Conservation (phyloP, 2,113 vertebrate genomes). For the Hydrolagus affinis region DNA sequence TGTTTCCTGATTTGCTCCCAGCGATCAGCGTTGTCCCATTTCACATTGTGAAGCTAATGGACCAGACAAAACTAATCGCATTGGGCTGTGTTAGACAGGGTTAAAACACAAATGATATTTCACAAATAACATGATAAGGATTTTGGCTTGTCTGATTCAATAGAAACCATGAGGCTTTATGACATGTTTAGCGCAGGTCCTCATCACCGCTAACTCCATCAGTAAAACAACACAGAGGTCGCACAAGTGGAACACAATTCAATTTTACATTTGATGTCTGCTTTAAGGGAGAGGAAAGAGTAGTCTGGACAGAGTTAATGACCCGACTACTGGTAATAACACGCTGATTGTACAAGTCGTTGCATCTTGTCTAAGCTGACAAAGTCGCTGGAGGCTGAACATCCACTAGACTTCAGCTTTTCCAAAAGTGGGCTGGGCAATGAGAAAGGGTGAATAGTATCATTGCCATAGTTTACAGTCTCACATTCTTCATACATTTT, state of each 20-base stretch:
- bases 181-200: no score
- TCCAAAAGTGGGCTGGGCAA: no score
- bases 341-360: not conserved
- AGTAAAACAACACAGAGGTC: not conserved
- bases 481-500: no score
- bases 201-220: not conserved
- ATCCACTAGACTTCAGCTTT: no score
- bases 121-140: not conserved
- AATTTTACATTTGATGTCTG: not conserved
- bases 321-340: not conserved
- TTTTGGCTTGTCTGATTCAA: not conserved
- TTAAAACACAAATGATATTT: not conserved
- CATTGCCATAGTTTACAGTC: no score
- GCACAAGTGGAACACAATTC: not conserved
- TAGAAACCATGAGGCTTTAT: no score
- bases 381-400: no score
- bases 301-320: not conserved
- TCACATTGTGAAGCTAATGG: not conserved
- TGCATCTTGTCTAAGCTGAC: no score
- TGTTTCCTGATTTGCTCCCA: not conserved
- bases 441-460: no score
- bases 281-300: not conserved
- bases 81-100: not conserved
- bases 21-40: not conserved
- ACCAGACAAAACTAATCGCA: not conserved